Base-by-base conservation (phyloP, 1,140 invertebrate genomes). In the Macrobrachium rosenbergii region DNA sequence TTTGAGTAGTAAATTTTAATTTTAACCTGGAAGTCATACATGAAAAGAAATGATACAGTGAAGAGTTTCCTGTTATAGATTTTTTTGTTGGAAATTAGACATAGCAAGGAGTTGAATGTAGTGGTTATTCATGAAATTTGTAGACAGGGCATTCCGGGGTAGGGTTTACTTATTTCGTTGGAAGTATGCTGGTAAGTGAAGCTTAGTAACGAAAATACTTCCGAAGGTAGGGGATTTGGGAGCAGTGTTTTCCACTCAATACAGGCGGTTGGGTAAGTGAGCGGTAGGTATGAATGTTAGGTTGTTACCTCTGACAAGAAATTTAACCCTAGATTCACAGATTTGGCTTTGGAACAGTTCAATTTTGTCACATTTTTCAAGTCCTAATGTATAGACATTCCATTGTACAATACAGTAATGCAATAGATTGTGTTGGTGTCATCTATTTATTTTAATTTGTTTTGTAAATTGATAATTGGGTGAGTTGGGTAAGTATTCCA, bases 401-500 rank as follows among this genome's bases (percentile, higher is more conserved):
- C 60, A 63, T 28, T 64, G 19, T 81, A 81, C 28, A 78, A 58
- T 78, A 59, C 60, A 64, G 62, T 75, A 60, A 79, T n/a, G 28
- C 8, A 79, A 58, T 59, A 60, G 72, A 76, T 59, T 73, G 45
- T 73, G 5, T 83, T 83, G 69, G 82, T 76, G 72, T 83, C 78
- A 81, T 45, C 21, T 23, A 60, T 63, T 82, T 69, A 58, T n/a
- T 43, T 64, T 76, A 78, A 14, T 82, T 78, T 63, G 69, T 63
- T 62, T 77, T 43, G 28, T 60, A 75, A 83, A 78, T 83, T 77
- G 73, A 76, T 83, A 59, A 78, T 83, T 60, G 87, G 73, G 87
- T 88, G 83, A 83, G 87, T 88, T 83, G 84, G 88, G 88, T 89
- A 89, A 89, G 88, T 89, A 89, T 85, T 87, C 80, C 72, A 83